Evolutionary conservation across 2,113 vertebrate species (phyloP), one percentile per base, ranked within the genome.

Genomic region (Phocoena phocoena): DNA sequence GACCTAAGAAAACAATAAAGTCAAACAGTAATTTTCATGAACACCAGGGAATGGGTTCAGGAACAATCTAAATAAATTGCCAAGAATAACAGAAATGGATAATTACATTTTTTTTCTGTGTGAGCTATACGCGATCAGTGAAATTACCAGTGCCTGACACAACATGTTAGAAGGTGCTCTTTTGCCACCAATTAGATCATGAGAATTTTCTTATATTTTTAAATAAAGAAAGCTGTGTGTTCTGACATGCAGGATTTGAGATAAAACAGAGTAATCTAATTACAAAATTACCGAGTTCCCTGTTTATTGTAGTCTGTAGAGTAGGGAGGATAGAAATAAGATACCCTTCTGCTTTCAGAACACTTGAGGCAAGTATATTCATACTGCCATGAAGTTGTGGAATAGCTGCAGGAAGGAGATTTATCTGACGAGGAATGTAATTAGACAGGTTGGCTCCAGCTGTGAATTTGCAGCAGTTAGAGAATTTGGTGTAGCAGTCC

Each of bases 201-300:
- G 76, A 93, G 36, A 79, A 79, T 86, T 97, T 97, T 97, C 93
- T 97, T 97, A 81, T 93, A 79, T 44, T 36, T 79, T 97, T 73
- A 97, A 94, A 90, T 92, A 85, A 98, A 77, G 8, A 97, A 88
- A 98, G 41, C 12, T 85, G 50, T 97, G 97, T 89, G 38, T 88
- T 71, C 50, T 97, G 73, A 91, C 88, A 94, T 79, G 58, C 23
- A 88, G 33, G 41, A 93, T 70, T 85, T 96, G 89, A 74, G 95
- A 88, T 73, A 31, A 98, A 97, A 89, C 21, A 26, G 33, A 71
- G 12, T 95, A 53, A 80, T 84, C 44, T 97, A 97, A 98, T 84
- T 97, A 71, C 77, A 96, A 97, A 98, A 98, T 97, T 96, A 62
- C 26, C 70, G 71, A 70, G 58, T 92, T 98, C 97, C 88, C 25